Conservation (phyloP, 2,888 invertebrate genomes). For the Agrotis exclamationis region DNA sequence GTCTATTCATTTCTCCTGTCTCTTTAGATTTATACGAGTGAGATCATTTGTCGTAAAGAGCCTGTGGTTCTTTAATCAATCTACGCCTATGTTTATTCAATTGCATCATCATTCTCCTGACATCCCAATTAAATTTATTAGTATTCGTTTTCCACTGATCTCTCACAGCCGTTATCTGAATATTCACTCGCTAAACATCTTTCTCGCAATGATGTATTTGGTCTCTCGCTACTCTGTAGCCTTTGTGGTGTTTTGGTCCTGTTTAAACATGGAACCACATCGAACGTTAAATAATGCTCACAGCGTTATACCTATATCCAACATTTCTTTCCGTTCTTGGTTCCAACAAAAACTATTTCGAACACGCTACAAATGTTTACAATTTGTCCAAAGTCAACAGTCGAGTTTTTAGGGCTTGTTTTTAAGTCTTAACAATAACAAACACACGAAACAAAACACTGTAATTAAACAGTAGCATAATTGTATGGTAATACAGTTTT, state of each 20-base stretch:
- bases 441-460: constrained; percentile 23
- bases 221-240: background rate
- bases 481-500: constrained; percentile 1
- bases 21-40: background rate
- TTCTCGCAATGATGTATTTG: background rate
- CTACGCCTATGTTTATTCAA: background rate
- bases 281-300: background rate
- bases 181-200: background rate
- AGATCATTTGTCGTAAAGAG: background rate
- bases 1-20: constrained; percentile 13
- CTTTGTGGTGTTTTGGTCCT: background rate
- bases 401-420: constrained; percentile 39
- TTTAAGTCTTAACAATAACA: constrained; percentile 45
- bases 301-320: background rate
- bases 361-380: constrained; percentile 46
- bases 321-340: constrained; percentile 11
- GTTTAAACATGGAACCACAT: background rate
- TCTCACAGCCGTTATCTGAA: background rate
- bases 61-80: background rate
- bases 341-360: constrained; percentile 41
- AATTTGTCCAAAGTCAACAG: constrained; percentile 38
- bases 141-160: background rate
- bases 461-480: constrained; percentile 43
- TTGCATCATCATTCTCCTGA: background rate
- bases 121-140: background rate